Evolutionary conservation across 2,888 invertebrate genomes (phyloP).

Genomic region (Nomada ruficornis): DNA sequence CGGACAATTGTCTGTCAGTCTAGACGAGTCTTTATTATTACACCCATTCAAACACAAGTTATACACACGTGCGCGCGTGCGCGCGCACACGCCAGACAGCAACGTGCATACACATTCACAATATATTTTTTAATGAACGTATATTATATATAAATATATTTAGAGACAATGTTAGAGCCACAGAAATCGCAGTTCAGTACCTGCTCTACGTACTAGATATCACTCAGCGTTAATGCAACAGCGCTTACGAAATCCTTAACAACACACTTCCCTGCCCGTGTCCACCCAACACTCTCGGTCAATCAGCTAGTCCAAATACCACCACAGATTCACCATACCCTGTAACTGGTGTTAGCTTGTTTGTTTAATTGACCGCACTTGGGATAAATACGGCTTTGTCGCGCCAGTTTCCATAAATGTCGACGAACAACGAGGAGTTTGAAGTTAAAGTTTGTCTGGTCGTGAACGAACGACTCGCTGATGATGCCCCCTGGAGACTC

Average conservation of each 20-base stretch:
- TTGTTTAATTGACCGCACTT: slow-evolving; percentile 81
- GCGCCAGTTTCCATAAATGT: slow-evolving; percentile 34
- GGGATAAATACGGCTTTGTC: slow-evolving; percentile 81
- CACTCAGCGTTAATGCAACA: slow-evolving; percentile 63
- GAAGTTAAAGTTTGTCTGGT: not conserved
- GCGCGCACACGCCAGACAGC: not conserved
- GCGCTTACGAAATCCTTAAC: slow-evolving; percentile 35
- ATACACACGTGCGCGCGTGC: not conserved
- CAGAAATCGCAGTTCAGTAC: slow-evolving; percentile 62
- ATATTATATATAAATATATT: slow-evolving; percentile 20
- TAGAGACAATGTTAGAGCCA: slow-evolving; percentile 71
- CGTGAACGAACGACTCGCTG: not conserved
- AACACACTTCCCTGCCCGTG: slow-evolving; percentile 8
- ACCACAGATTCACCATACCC: slow-evolving; percentile 73
- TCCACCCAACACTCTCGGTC: slow-evolving; percentile 56
- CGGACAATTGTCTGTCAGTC: no score
- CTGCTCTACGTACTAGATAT: slow-evolving; percentile 67
- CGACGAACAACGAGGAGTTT: slow-evolving; percentile 46
- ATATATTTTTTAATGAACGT: not conserved
- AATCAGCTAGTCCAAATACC: slow-evolving; percentile 68
- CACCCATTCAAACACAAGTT: not conserved
- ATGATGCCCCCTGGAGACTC: no score
- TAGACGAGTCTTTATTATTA: not conserved
- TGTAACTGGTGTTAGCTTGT: slow-evolving; percentile 84
- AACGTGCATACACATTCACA: no score